A percentile compares a stretch with the other conserved stretches of the same genome.
These are phyloP conservation scores for Uria lomvia DNA, from an alignment of 2,113 vertebrate genomes.

Conservation along the genomic window DNA sequence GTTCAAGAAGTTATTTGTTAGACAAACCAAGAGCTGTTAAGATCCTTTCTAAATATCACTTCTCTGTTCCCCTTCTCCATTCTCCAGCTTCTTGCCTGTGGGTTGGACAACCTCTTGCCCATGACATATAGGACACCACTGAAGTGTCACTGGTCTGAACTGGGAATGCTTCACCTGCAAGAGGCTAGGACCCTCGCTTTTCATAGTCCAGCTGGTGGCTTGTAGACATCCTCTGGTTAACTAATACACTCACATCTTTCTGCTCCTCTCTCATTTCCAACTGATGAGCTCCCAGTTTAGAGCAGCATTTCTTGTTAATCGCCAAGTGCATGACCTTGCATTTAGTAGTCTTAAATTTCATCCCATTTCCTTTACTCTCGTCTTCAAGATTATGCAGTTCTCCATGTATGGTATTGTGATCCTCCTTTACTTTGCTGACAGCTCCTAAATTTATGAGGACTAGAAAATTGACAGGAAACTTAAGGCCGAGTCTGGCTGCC, in stretches of 20 bases:
- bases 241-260: conserved; percentile 46
- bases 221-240: not conserved
- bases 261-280: conserved; percentile 42
- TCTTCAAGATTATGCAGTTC: conserved; percentile 64
- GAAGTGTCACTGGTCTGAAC: not conserved
- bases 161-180: not conserved
- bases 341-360: conserved; percentile 71
- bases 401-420: conserved; percentile 65
- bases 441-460: conserved; percentile 57
- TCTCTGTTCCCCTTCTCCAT: not conserved
- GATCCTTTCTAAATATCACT: not conserved
- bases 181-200: not conserved
- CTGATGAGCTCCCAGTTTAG: conserved; percentile 66
- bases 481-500: not conserved
- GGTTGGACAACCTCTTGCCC: not conserved
- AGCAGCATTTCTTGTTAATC: conserved; percentile 67
- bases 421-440: conserved; percentile 64
- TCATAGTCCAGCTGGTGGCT: not conserved
- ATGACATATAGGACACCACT: not conserved
- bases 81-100: not conserved
- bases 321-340: conserved; percentile 69
- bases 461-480: conserved; percentile 44
- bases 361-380: conserved; percentile 63
- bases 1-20: not conserved
- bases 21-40: not conserved